Base-by-base conservation (phyloP, 2,888 invertebrate species). In the Drosophila tanythrix region DNA sequence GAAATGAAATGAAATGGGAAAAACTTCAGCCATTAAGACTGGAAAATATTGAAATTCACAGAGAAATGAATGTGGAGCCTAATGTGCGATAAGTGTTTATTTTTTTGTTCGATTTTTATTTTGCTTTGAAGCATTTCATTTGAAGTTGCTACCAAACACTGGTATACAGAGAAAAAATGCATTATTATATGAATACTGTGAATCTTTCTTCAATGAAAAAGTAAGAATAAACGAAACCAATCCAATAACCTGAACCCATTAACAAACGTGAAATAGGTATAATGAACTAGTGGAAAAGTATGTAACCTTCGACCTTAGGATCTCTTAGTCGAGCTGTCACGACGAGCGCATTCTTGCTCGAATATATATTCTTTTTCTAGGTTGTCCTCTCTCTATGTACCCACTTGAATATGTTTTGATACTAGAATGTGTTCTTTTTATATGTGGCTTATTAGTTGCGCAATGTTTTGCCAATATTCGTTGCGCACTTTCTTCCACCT, bases 401-500 rank as follows among this genome's bases (percentile, higher is more conserved):
- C 15, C 11, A 25, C 52, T 15, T 50, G 21, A 33, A 21, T 51
- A 29, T 51, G 13, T 33, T 31, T 33, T 21, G 3, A 36, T 55
- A 15, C 21, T 15, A 18, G 10, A 35, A 25, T 55, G 53, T 27
- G 35, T 1, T 36, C 13, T 70, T 60, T 56, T 73, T 60, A 72
- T 69, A 70, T 81, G 73, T 74, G 62, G 50, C 69, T 60, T 64
- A 72, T 74, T 76, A 74, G 71, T 70, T 76, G 81, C 63, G 64
- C 69, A 72, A 60, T 71, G 74, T 83, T 77, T 69, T 68, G 69
- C 57, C 74, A 75, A 66, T 74, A 59, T 40, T 68, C 59, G 56
- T 57, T 67, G 66, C 64, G 76, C 73, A 83, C 79, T 89, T 77
- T 70, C 72, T 85, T 89, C 89, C 85, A 68, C 79, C 66, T 85